phyloP scores from a whole-genome alignment of 2,113 vertebrate genomes.

The Danio rerio region DNA sequence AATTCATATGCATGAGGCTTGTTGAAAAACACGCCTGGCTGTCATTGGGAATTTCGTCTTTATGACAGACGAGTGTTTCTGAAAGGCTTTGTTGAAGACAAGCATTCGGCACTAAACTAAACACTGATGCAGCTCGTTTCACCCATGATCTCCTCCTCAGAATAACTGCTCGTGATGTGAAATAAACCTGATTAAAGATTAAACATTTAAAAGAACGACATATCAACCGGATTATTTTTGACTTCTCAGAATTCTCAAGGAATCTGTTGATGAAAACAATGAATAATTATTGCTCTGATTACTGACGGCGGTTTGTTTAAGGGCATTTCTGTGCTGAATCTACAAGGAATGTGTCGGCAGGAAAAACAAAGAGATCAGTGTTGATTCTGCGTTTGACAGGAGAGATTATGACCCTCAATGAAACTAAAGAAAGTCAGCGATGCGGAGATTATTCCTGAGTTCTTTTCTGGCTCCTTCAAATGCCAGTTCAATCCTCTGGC shows the following conservation, averaged over 20 bases:
- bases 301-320: background rate
- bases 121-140: background rate
- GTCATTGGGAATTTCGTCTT: conserved; percentile 32
- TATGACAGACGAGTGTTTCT: conserved; percentile 20
- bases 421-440: conserved; percentile 39
- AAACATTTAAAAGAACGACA: too few relatives aligned
- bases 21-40: conserved; percentile 35
- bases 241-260: too few relatives aligned
- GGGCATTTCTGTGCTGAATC: conserved; percentile 3
- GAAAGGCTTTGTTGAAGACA: conserved; percentile 8
- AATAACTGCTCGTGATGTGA: background rate
- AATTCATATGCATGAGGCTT: conserved; percentile 44
- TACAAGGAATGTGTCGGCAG: conserved; percentile 32
- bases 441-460: conserved; percentile 37
- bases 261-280: too few relatives aligned
- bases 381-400: conserved; percentile 49
- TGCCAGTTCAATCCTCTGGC: conserved; percentile 30
- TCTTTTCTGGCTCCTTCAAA: conserved; percentile 33
- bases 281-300: background rate
- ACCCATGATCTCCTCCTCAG: too few relatives aligned
- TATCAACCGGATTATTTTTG: too few relatives aligned
- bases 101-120: background rate
- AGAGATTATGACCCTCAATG: conserved; percentile 25
- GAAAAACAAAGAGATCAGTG: conserved; percentile 44
- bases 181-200: background rate